Evolutionary conservation across 2,888 invertebrate species (phyloP).

Genomic region (Noctua fimbriata): DNA sequence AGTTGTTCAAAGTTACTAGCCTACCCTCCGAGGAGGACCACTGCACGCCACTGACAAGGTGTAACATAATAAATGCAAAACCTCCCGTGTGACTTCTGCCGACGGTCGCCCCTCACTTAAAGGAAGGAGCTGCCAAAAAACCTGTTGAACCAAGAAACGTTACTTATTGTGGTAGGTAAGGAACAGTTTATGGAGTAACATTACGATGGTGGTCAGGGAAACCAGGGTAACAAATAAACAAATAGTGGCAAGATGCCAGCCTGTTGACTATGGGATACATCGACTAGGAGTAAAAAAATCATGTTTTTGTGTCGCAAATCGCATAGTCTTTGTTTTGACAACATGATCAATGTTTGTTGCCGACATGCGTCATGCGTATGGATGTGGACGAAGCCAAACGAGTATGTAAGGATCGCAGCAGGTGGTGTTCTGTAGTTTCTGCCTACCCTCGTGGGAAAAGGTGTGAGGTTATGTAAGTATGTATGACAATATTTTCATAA

Average conservation of each 20-base stretch:
- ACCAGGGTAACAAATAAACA: background rate
- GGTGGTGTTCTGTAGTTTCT: background rate
- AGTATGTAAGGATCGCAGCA: background rate
- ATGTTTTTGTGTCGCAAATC: background rate
- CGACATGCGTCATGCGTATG: background rate
- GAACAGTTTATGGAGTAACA: background rate
- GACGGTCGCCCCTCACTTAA: too few species aligned
- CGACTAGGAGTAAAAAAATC: background rate
- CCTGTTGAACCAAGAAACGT: conserved; percentile 42
- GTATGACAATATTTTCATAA: background rate
- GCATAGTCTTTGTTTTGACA: background rate
- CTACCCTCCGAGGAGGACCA: too few species aligned
- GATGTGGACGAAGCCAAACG: background rate
- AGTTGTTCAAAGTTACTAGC: too few species aligned
- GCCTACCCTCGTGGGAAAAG: background rate
- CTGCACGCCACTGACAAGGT: too few species aligned
- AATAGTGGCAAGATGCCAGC: conserved; percentile 37
- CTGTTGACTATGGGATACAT: conserved; percentile 13
- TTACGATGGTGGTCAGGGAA: background rate
- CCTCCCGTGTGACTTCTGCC: background rate
- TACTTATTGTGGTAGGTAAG: conserved; percentile 39
- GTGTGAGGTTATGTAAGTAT: background rate
- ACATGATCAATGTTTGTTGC: background rate
- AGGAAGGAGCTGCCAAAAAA: conserved; percentile 14
- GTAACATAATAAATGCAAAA: too few species aligned